Evolutionary conservation across 2,113 vertebrate species (phyloP).

Genomic region (Phycodurus eques): DNA sequence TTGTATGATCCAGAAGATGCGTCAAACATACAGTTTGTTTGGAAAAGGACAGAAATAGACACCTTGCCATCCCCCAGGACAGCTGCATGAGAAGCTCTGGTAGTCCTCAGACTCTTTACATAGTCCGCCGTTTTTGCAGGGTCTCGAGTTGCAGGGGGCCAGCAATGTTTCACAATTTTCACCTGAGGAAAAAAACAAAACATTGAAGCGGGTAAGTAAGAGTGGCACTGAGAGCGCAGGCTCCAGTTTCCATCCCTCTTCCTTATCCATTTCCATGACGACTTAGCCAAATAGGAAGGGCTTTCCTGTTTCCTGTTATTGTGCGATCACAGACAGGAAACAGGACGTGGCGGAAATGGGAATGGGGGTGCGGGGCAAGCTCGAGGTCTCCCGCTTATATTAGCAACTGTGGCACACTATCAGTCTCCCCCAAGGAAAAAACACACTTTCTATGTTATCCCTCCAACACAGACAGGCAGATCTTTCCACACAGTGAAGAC

Average conservation of each 20-base stretch:
- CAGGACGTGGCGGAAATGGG: conserved; percentile 78
- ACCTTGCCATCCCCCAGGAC: conserved; percentile 95
- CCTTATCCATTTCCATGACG: conserved; percentile 81
- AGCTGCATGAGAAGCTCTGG: conserved; percentile 91
- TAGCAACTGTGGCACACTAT: conserved; percentile 48
- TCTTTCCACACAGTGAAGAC: conserved; percentile 51
- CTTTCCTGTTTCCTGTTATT: conserved; percentile 90
- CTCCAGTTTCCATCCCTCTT: conserved; percentile 73
- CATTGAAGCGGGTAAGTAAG: conserved; percentile 8
- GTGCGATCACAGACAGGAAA: conserved; percentile 77
- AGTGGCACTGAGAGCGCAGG: conserved; percentile 27
- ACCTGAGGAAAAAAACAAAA: conserved; percentile 67
- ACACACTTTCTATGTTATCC: conserved; percentile 47
- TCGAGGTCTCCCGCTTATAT: conserved; percentile 63
- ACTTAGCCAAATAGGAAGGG: conserved; percentile 82
- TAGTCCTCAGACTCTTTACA: conserved; percentile 89
- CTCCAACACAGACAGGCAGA: conserved; percentile 35
- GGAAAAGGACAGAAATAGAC: conserved; percentile 3
- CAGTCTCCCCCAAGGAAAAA: conserved; percentile 7
- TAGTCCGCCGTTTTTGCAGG: conserved; percentile 86
- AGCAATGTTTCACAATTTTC: conserved; percentile 85
- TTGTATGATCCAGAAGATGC: neutral
- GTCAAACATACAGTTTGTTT: neutral
- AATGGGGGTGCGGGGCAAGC: conserved; percentile 48
- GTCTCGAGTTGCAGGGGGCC: conserved; percentile 83